These are phyloP conservation scores for Choloepus didactylus DNA, from an alignment of 2,797 vertebrate genomes.

Conservation along the genomic window DNA sequence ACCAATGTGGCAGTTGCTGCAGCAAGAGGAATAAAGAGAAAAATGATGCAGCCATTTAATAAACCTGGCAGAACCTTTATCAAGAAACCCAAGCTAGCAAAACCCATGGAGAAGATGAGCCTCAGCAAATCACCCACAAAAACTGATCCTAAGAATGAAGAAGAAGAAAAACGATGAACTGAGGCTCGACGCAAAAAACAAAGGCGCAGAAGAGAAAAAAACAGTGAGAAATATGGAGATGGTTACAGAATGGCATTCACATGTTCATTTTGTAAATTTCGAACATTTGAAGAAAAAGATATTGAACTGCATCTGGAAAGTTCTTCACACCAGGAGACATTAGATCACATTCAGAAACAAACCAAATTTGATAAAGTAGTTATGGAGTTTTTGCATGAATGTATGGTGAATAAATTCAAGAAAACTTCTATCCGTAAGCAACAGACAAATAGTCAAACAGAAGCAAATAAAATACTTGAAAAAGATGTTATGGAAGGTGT, in stretches of 20 bases:
- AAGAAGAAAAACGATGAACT: slow-evolving; percentile 91
- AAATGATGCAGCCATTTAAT: slow-evolving; percentile 91
- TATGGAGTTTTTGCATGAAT: slow-evolving; percentile 93
- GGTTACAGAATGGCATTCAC: slow-evolving; percentile 94
- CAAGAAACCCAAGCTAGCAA: slow-evolving; percentile 91
- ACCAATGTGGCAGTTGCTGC: slow-evolving; percentile 88
- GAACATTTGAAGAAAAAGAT: slow-evolving; percentile 93
- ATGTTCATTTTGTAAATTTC: slow-evolving; percentile 94
- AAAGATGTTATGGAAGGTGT: slow-evolving; percentile 93
- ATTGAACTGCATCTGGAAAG: slow-evolving; percentile 93
- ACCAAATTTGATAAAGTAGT: slow-evolving; percentile 93
- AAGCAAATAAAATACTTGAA: slow-evolving; percentile 88
- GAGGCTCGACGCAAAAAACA: slow-evolving; percentile 92
- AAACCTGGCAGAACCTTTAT: slow-evolving; percentile 89
- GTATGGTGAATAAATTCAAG: slow-evolving; percentile 94
- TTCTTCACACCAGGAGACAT: slow-evolving; percentile 90
- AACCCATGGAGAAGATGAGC: no score
- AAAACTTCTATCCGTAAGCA: slow-evolving; percentile 92
- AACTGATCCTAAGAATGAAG: slow-evolving; percentile 89
- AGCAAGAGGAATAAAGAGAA: slow-evolving; percentile 92
- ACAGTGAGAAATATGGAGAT: slow-evolving; percentile 93
- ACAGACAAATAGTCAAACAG: slow-evolving; percentile 88
- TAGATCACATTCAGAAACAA: slow-evolving; percentile 93
- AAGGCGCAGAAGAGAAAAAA: slow-evolving; percentile 93
- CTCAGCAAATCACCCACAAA: slow-evolving; percentile 69